Evolutionary conservation across 2,113 vertebrate genomes (phyloP), one percentile per base, ranked within the genome.

Genomic region (Aegypius monachus): DNA sequence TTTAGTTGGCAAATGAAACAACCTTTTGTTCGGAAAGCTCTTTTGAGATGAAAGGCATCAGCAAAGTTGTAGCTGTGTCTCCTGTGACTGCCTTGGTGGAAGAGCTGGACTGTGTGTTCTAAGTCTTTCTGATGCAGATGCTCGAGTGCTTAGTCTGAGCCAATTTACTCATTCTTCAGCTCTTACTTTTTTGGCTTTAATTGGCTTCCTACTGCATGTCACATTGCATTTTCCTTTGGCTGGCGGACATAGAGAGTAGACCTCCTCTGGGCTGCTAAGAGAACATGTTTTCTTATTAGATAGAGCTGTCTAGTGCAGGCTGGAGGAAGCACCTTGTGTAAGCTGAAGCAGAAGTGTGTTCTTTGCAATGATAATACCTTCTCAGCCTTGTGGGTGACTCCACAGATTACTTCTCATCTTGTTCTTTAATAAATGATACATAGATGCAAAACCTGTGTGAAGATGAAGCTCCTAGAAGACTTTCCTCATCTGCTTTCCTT

Each of bases 171-270:
- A 43, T 87, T 93, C 79, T 59, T 96, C 94, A 95, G 71, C 93
- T 96, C 89, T 93, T 95, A 94, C 89, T 95, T 96, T 91, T 96
- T 93, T 86, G 71, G 66, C 59, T 94, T 93, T 97, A 95, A 95
- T 94, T 96, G 94, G 93, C 89, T 95, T 97, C 95, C 96, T 91
- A 90, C 96, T 96, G 91, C 63, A 93, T 59, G 95, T 97, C 96
- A 96, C 71, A 75, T 90, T 93, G 79, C 38, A 70, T 95, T 97
- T 95, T 91, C 88, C 84, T 95, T 96, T 93, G 81, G 67, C 75
- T 91, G 84, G 81, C 1, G 4, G 91, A 93, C 3, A 10, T 67
- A 78, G 38, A 79, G 65, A 95, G 74, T 52, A 53, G 52, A 53
- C 66, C 84, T 87, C 77, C 81, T 95, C 78, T 50, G 67, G 45